Evolutionary conservation across 2,888 invertebrate genomes (phyloP).

Genomic region (Pediacus dermestoides): DNA sequence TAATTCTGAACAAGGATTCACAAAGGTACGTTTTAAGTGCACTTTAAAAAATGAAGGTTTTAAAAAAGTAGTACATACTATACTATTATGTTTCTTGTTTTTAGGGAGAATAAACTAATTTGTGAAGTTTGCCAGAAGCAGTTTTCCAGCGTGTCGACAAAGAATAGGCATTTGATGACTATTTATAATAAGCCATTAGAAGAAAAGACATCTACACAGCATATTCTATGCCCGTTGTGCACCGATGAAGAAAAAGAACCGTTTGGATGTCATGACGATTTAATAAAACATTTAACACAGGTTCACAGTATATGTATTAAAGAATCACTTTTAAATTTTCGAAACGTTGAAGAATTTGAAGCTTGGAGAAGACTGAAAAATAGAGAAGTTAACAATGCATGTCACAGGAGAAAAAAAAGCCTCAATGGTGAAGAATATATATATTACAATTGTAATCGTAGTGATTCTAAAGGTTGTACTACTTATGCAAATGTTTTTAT

Average conservation of each 20-base stretch:
- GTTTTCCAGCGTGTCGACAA: constrained; percentile 10
- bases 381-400: constrained; percentile 14
- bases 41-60: too few species aligned
- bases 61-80: too few species aligned
- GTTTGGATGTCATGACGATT: constrained; percentile 3
- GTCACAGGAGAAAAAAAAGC: constrained; percentile 1
- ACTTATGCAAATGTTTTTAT: too few species aligned
- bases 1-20: too few species aligned
- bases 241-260: too few species aligned
- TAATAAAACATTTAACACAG: constrained; percentile 10
- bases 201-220: too few species aligned
- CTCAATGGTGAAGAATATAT: constrained; percentile 8
- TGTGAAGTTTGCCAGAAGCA: constrained; percentile 12
- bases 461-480: constrained; percentile 14
- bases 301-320: constrained; percentile 14
- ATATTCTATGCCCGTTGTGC: too few species aligned
- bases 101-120: constrained; percentile 9
- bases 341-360: constrained; percentile 13
- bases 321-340: constrained; percentile 12
- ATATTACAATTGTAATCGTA: constrained; percentile 18
- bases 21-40: too few species aligned
- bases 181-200: too few species aligned
- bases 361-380: constrained; percentile 11
- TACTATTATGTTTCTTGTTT: too few species aligned
- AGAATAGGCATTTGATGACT: constrained; percentile 10